phyloP scores from a whole-genome alignment of 2,888 invertebrate genomes.

The Yponomeuta evonymella region DNA sequence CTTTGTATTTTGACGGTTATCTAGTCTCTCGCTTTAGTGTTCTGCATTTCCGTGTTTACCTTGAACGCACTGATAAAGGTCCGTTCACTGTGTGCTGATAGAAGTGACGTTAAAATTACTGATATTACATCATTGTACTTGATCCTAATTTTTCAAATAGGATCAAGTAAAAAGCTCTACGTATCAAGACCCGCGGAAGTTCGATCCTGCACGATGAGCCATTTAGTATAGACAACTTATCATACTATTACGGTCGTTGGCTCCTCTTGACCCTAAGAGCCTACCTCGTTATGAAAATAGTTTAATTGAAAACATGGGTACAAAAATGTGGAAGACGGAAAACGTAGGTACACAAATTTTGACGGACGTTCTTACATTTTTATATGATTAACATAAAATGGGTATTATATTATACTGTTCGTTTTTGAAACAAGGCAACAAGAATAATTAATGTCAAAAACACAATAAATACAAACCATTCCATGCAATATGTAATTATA shows the following conservation, averaged over 20 bases:
- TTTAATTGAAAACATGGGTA: too few species aligned
- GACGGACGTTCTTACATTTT: too few species aligned
- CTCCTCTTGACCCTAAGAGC: neutral
- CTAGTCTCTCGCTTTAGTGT: conserved; percentile 3
- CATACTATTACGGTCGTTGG: neutral
- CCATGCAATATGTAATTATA: too few species aligned
- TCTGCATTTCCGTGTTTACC: conserved; percentile 49
- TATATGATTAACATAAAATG: too few species aligned
- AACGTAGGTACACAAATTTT: too few species aligned
- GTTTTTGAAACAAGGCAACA: too few species aligned
- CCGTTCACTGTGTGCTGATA: conserved; percentile 31
- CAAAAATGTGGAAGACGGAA: too few species aligned
- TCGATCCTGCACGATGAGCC: neutral
- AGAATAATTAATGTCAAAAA: too few species aligned
- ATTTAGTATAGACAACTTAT: neutral
- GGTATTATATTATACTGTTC: too few species aligned
- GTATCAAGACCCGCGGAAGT: neutral
- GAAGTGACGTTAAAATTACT: conserved; percentile 11
- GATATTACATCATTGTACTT: neutral
- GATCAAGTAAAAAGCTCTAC: neutral
- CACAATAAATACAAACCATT: too few species aligned
- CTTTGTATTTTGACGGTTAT: conserved; percentile 23
- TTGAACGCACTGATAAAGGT: conserved; percentile 62
- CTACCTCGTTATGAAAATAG: too few species aligned
- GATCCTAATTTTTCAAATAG: too few species aligned